Base-by-base conservation (phyloP, 2,888 invertebrate species). In the Craniophora ligustri region DNA sequence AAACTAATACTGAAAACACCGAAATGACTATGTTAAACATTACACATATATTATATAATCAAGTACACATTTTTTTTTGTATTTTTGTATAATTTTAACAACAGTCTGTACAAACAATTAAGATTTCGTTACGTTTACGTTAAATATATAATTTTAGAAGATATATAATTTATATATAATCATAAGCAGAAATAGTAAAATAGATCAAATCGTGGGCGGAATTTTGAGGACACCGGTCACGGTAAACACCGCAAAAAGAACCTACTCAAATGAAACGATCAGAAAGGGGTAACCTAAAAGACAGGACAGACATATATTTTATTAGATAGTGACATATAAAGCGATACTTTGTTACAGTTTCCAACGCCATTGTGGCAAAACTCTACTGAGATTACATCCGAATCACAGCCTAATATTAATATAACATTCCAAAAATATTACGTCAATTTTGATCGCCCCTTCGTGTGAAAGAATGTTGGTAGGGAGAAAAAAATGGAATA, bases 1-100 rank as follows among this genome's bases (percentile, higher is more conserved):
- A 86, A 88, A 87, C 88, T 88, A 92, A 91, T 90, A 91, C 90
- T 91, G 88, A 82, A 82, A 87, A 81, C 88, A 80, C 79, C 74
- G 69, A 65, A 87, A 79, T 76, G 77, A 84, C 81, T 86, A 87
- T 82, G 81, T 65, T 64, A 59, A 76, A 86, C 86, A 84, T 80
- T 81, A 89, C 86, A 84, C 81, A 76, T 78, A 81, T 68, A 40
- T 69, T n/a, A 72, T 48, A 66, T 19, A 21, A 2, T 3, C 60
- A 64, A 81, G 75, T 79, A 85, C 82, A 85, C 80, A 1, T 61
- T 66, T 70, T 60, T 58, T 50, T 58, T 30, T 47, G 59, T 73
- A 77, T 76, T 60, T 78, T 76, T 76, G 58, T 70, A 64, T 75
- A 76, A 67, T 78, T 79, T 84, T 82, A 85, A 90, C 86, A 88